A percentile compares a stretch with the other conserved stretches of the same genome.
phyloP scores from a whole-genome alignment of 2,797 vertebrate species.

The Podargus strigoides region DNA sequence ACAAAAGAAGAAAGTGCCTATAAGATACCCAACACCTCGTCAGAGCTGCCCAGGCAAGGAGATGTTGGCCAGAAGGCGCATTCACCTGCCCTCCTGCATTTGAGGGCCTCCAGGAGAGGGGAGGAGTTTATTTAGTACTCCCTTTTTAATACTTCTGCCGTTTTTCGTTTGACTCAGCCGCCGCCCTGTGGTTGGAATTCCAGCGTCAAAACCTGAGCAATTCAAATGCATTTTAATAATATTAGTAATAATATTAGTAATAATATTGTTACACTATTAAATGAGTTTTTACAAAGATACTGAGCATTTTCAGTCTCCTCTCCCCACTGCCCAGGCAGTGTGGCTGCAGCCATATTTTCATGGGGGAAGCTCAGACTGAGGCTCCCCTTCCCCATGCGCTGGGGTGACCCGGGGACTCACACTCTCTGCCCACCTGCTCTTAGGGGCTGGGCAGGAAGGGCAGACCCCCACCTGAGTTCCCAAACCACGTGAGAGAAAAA shows the following conservation, averaged over 20 bases:
- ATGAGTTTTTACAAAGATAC: neutral
- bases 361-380: neutral
- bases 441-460: neutral
- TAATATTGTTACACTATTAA: neutral
- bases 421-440: neutral
- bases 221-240: neutral
- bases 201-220: neutral
- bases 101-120: neutral
- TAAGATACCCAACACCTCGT: neutral
- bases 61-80: neutral
- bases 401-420: fast-evolving
- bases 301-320: neutral
- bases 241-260: neutral
- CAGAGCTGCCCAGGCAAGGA: neutral
- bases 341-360: neutral
- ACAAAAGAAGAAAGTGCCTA: neutral
- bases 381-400: fast-evolving
- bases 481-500: neutral
- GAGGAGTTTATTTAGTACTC: neutral
- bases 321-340: neutral
- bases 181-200: neutral
- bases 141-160: neutral
- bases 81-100: neutral
- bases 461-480: fast-evolving
- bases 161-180: neutral